Conservation (phyloP, 2,797 vertebrate genomes). For the Lemur catta region DNA sequence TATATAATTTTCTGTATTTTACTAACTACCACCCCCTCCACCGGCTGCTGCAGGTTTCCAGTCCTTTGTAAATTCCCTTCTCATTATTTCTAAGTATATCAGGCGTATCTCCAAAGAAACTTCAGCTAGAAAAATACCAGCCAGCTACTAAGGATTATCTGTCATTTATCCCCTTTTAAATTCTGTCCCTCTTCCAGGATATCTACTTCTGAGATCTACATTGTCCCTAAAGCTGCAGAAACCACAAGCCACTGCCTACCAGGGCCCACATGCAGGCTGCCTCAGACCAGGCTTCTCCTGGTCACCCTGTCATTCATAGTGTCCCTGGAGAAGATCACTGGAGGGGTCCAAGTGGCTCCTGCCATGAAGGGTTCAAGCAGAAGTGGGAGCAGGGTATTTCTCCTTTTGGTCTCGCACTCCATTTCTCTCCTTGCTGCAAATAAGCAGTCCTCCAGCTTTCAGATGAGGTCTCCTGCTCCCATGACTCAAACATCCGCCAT, state of each 20-base stretch:
- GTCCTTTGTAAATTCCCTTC: neutral
- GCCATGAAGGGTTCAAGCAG: neutral
- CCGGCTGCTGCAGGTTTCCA: neutral
- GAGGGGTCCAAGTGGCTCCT: neutral
- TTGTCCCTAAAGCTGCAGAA: neutral
- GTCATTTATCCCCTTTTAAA: neutral
- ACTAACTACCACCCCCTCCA: neutral
- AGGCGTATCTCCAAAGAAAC: neutral
- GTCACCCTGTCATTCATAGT: neutral
- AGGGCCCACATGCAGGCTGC: neutral
- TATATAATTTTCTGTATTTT: neutral
- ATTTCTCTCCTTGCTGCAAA: neutral
- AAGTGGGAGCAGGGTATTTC: neutral
- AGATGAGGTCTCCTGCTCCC: neutral
- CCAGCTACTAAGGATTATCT: neutral
- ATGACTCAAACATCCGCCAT: neutral
- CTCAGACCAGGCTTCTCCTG: neutral
- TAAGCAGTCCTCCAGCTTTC: neutral
- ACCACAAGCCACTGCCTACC: neutral
- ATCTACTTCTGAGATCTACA: neutral
- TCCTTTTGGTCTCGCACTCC: neutral
- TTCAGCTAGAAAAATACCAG: neutral
- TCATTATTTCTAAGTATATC: neutral
- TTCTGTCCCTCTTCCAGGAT: neutral
- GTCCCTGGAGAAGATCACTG: neutral